Base-by-base conservation (phyloP, 2,113 vertebrate genomes). In the Irena cyanogastra region DNA sequence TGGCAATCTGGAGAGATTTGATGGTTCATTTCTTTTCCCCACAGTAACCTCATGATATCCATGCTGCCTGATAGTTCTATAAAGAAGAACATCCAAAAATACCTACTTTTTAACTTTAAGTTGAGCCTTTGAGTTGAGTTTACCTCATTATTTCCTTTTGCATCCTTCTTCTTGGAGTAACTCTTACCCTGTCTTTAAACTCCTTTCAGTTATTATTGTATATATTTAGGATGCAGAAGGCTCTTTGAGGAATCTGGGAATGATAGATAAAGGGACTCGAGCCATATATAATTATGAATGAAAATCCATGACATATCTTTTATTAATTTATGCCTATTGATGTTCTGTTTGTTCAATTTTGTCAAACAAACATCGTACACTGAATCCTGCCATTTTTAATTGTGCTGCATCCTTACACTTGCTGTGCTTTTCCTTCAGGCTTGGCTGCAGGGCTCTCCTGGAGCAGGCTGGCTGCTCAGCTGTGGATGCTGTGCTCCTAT, bases 11-110 rank as follows among this genome's bases (percentile, higher is more conserved):
- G 50, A 83, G 86, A 86, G 83, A 83, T 92, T 94, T 94, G 83
- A 66, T 87, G 76, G 80, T 75, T 96, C 80, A 60, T 94, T 97
- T 96, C 59, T 57, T 87, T 76, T 89, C 65, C 71, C 37, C 41
- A 22, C n/a, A 59, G 80, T 71, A 92, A 44, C 60, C 41, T 84
- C 49, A 68, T 83, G 76, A 71, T 94, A 84, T n/a, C 80, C 52
- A 44, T 20, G 18, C 60, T 77, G 52, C 39, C 80, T 84, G 42
- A 56, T 11, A 83, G 57, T 68, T 89, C 49, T 82, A 16, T 13
- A 31, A 91, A 75, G 59, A 82, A 87, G 80, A 87, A 6, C 45
- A 63, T 50, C 26, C 26, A 39, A 54, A 80, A 88, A 16, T 21
- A 28, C 22, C 26, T 57, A 3, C 14, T 59, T 93, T 83, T 83